Evolutionary conservation across 2,888 invertebrate species (phyloP).

Genomic region (Agriotes lineatus): DNA sequence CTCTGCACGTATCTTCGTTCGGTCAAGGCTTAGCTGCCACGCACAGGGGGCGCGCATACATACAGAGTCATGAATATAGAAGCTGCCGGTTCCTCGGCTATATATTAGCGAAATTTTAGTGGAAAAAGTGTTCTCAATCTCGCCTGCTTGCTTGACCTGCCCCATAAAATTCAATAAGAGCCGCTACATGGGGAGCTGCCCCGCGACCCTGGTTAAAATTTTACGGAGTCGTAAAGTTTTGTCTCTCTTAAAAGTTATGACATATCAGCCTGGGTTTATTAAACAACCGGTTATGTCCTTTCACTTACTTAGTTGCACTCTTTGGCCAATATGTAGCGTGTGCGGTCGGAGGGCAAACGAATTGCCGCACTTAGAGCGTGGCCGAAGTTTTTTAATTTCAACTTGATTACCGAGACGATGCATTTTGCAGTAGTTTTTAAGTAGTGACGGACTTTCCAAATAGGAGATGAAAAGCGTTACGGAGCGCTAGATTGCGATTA

Average conservation of each 20-base stretch:
- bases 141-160: constrained; percentile 25
- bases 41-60: constrained; percentile 20
- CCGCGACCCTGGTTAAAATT: constrained; percentile 1
- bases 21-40: constrained; percentile 22
- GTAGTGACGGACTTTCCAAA: too few species aligned
- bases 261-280: background rate
- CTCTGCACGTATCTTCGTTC: constrained; percentile 14
- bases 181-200: background rate
- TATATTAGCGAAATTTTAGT: constrained; percentile 16
- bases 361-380: too few species aligned
- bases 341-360: too few species aligned
- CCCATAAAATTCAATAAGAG: constrained; percentile 32
- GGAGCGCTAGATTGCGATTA: too few species aligned
- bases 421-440: too few species aligned
- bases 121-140: constrained; percentile 30
- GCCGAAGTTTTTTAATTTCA: too few species aligned
- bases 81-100: constrained; percentile 3
- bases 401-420: too few species aligned
- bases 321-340: too few species aligned
- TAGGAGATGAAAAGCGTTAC: too few species aligned
- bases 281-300: too few species aligned
- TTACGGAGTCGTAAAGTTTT: constrained; percentile 7
- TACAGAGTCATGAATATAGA: constrained; percentile 26
- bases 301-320: too few species aligned
- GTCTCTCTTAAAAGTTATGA: background rate